Evolutionary conservation across 2,888 invertebrate species (phyloP), one percentile per base, ranked within the genome.

Genomic region (Rutpela maculata): DNA sequence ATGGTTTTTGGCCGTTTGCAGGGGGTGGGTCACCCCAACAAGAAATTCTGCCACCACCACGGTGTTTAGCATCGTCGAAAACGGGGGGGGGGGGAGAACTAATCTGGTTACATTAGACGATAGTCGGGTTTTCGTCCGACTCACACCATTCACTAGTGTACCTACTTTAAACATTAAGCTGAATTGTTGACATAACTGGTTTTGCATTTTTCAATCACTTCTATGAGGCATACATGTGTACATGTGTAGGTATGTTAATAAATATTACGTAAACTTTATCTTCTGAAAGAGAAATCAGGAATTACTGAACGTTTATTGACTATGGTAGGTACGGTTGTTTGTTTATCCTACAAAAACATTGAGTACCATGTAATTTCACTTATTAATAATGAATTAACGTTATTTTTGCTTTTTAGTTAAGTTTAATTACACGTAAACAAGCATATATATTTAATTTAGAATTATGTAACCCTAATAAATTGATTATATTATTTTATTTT

Each of bases 261-360:
- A 56, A 12, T 68, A 56, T 68, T 68, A 68, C 56, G 26, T 68
- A 68, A 68, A n/a, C 12, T 68, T 68, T 68, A 56, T 68, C 17
- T 56, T 56, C 26, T 55, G 56, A 69, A 69, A 69, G 69, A 69
- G 69, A 69, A 69, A 69, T 69, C 69, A 35, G 57, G 59, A 69
- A 59, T 69, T 69, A 31, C 56, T 15, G 57, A 17, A 57, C 15
- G 18, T 69, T 31, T 22, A 50, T 50, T n/a, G 67, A 31, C 56
- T 59, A 38, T 57, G 31, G 56, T 19, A 35, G 31, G 56, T 19
- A 35, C 43, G 11, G 57, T 19, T 69, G 55, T 35, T 38, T 69
- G 38, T 57, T 69, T 69, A 59, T 57, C 35, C 35, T 69, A 69
- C 31, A 69, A 59, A 69, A 69, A 31, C 69, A 59, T 35, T 17